phyloP scores from a whole-genome alignment of 30 jellyfish, hydroid and myxozoan genomes.

The Cassiopea xamachana region DNA sequence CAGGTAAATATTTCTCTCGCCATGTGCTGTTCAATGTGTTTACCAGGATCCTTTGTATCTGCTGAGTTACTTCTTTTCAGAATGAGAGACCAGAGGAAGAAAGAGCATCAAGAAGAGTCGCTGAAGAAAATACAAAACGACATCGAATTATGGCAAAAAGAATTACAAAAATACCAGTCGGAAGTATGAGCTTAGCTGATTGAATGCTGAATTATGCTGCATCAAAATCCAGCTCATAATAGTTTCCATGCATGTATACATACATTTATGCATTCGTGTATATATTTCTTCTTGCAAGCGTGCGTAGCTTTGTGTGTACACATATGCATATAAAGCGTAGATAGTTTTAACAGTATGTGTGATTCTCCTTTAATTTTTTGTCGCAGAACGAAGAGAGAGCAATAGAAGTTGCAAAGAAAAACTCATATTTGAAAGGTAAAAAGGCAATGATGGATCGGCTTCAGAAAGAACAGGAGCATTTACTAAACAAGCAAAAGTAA shows the following conservation, averaged over 20 bases:
- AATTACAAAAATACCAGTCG: conserved; percentile 43
- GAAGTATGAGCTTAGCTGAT: conserved; percentile 19
- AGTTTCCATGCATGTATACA: too few relatives aligned
- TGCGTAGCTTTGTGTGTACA: too few relatives aligned
- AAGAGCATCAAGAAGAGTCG: conserved; percentile 67
- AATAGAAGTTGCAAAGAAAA: conserved; percentile 41
- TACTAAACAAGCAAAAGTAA: conserved; percentile 57
- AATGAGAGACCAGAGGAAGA: conserved; percentile 30
- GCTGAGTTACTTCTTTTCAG: not conserved
- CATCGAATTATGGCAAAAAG: conserved; percentile 74
- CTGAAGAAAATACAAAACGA: conserved; percentile 52
- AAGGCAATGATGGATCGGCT: conserved; percentile 73
- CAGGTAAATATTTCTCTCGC: too few relatives aligned
- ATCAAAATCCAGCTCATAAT: too few relatives aligned
- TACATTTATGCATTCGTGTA: too few relatives aligned
- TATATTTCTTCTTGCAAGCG: too few relatives aligned
- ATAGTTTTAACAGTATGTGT: too few relatives aligned
- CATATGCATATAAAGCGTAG: too few relatives aligned
- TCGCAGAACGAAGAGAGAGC: conserved; percentile 70
- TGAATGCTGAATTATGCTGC: not conserved
- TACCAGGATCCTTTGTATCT: not conserved
- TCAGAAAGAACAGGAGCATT: conserved; percentile 68
- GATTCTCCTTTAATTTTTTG: too few relatives aligned
- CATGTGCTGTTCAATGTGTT: too few relatives aligned
- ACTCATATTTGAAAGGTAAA: conserved; percentile 37